Conservation (phyloP, 2,113 vertebrate genomes). For the Guaruba guarouba region DNA sequence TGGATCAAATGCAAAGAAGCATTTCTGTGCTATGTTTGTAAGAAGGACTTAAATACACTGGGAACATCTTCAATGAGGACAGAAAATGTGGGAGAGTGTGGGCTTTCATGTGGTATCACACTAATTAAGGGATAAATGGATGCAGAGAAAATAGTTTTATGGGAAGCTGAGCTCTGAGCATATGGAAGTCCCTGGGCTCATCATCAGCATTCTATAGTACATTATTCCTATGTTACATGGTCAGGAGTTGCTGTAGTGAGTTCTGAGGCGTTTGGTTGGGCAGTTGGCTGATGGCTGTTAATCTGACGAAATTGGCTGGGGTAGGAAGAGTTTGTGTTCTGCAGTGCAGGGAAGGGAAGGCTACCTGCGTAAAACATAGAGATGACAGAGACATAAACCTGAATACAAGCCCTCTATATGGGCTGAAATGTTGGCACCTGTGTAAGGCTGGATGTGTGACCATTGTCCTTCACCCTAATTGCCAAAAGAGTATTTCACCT, state of each 20-base stretch:
- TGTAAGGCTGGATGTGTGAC: background rate
- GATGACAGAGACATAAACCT: background rate
- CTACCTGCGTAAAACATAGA: rapidly evolving
- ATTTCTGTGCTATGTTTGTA: background rate
- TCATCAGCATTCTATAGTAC: background rate
- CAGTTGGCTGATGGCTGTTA: background rate
- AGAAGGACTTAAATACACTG: background rate
- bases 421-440: background rate
- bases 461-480: background rate
- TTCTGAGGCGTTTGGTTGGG: background rate
- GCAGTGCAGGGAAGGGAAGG: background rate
- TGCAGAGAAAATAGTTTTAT: constrained; percentile 23
- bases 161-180: background rate
- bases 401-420: rapidly evolving
- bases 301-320: background rate
- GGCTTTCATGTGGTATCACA: constrained; percentile 24
- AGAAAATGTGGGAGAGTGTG: constrained; percentile 11
- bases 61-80: constrained; percentile 13
- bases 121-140: constrained; percentile 31
- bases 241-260: background rate
- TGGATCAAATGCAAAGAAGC: background rate
- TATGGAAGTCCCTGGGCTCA: background rate
- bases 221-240: background rate
- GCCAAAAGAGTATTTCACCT: background rate
- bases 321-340: background rate